Evolutionary conservation across 1,140 invertebrate species (phyloP), one percentile per base, ranked within the genome.

Genomic region (Carposina sasakii): DNA sequence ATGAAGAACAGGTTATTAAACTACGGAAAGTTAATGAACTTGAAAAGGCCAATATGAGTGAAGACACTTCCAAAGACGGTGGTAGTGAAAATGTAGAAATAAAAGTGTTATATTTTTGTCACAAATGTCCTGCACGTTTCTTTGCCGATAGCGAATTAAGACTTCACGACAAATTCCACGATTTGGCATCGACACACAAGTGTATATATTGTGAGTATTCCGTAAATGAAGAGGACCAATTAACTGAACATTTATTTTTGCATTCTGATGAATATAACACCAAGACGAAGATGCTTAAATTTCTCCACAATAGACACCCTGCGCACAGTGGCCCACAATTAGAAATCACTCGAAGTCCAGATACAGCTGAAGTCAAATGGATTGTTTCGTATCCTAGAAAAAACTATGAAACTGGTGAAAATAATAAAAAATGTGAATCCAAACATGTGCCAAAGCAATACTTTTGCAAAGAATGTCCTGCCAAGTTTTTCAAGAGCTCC

Each of bases 211-310:
- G 94, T 65, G 90, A 91, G n/a, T 96, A 94, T 69, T 89, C 92
- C 0, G 90, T 92, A 0, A 78, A 89, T 0, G 90, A 94, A 58
- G 88, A 89, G 50, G 85, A 87, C 1, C 89, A 94, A 65, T 76
- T 96, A 8, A 67, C 88, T n/a, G 87, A 90, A 3, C 95, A 96
- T 76, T 82, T 88, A 2, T 89, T 90, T 59, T 93, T 96, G 0
- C 95, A 97, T 71, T 90, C 91, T 3, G 86, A 89, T 4, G 92
- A 95, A 59, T 96, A 96, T 75, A 90, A 95, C 76, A 89, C 93
- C 33, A 89, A 92, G 62, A 94, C 92, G 2, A 90, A 90, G 65
- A 87, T 89, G 53, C 76, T 96, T 20, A 86, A 92, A 44, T 86
- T 88, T n/a, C 81, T 90, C 19, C 91, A 93, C 54, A 86, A 85